phyloP scores from a whole-genome alignment of 1,140 invertebrate species.

The Ceratosolen solmsi region DNA sequence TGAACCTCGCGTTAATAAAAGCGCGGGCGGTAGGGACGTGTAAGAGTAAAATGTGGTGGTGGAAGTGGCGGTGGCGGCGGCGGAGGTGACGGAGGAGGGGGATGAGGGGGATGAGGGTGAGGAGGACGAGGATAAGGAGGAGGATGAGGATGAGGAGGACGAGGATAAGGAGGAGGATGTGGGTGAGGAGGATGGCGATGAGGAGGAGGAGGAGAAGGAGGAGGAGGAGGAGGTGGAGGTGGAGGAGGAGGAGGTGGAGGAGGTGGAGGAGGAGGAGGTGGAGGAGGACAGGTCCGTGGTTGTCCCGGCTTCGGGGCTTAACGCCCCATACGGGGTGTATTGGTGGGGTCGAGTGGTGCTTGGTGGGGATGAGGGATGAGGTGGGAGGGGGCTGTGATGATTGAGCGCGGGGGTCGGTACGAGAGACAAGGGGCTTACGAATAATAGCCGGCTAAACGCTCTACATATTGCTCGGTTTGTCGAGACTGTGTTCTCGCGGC shows the following conservation, averaged over 20 bases:
- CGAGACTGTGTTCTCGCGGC: slow-evolving; percentile 43
- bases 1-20: slow-evolving; percentile 2
- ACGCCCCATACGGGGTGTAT: neutral
- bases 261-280: too few species aligned
- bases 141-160: too few species aligned
- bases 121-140: too few species aligned
- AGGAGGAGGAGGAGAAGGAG: slow-evolving; percentile 9
- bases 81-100: neutral
- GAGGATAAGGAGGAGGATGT: neutral
- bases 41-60: too few species aligned
- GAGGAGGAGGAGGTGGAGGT: too few species aligned
- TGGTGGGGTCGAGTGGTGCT: neutral
- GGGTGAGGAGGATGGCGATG: slow-evolving; percentile 24
- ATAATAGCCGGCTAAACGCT: slow-evolving; percentile 66
- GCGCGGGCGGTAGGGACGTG: neutral
- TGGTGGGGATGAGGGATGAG: too few species aligned
- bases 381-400: neutral
- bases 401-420: neutral
- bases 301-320: too few species aligned
- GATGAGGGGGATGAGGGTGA: too few species aligned
- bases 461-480: slow-evolving; percentile 68
- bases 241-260: too few species aligned
- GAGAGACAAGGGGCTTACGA: slow-evolving; percentile 54
- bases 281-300: too few species aligned
- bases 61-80: neutral